Evolutionary conservation across 1,140 invertebrate species (phyloP).

Genomic region (Antheraea pernyi): DNA sequence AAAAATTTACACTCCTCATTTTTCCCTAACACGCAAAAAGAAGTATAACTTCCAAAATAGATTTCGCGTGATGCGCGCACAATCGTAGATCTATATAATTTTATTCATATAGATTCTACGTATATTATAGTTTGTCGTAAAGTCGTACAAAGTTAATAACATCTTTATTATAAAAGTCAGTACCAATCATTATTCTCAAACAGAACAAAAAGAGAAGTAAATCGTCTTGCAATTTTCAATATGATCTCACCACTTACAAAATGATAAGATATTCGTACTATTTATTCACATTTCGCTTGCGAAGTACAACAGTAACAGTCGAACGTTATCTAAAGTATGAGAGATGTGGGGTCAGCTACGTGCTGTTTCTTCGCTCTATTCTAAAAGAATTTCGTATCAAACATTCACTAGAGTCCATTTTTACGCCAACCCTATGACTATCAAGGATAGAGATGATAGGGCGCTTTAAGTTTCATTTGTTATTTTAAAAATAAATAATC

Average conservation of each 20-base stretch:
- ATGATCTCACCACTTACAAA: constrained; percentile 24
- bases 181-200: neutral
- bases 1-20: no score
- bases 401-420: constrained; percentile 43
- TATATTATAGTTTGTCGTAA: no score
- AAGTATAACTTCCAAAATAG: no score
- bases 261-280: constrained; percentile 51
- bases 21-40: no score
- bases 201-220: neutral
- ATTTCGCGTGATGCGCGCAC: no score
- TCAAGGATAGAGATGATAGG: neutral
- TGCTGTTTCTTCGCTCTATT: constrained; percentile 43
- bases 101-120: no score
- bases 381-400: constrained; percentile 73
- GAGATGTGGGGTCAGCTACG: constrained; percentile 51
- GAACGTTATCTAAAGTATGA: constrained; percentile 72
- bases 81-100: no score
- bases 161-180: no score
- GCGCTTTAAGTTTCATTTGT: neutral
- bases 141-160: no score
- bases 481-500: neutral
- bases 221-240: neutral
- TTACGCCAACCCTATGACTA: neutral
- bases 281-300: constrained; percentile 54
- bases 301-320: constrained; percentile 47